Conservation (phyloP, 2,888 invertebrate genomes). For the Incurvaria masculella region DNA sequence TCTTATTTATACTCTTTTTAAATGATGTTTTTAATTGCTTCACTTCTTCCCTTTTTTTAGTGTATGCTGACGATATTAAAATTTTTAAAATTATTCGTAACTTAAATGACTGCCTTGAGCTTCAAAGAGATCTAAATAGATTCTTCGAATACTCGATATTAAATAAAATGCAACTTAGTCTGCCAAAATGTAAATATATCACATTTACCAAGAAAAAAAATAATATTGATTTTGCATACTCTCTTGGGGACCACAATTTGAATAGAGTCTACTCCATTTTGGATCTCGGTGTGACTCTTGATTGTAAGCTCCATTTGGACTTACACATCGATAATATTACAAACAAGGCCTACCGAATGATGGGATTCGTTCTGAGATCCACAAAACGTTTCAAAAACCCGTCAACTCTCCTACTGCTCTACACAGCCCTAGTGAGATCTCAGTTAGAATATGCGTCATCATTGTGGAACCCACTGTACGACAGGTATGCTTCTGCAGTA, state of each 20-base stretch:
- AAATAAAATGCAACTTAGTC: background rate
- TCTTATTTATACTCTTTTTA: slow-evolving; percentile 14
- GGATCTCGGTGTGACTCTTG: background rate
- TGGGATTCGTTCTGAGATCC: background rate
- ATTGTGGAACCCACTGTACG: no score
- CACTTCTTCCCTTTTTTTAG: background rate
- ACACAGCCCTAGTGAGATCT: no score
- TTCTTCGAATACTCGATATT: background rate
- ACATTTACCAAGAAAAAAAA: background rate
- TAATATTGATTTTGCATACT: background rate
- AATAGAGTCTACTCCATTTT: background rate
- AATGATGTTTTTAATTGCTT: slow-evolving; percentile 13
- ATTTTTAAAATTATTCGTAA: background rate
- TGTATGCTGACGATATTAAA: background rate
- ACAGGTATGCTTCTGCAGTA: no score
- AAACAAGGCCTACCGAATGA: background rate
- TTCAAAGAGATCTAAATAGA: background rate
- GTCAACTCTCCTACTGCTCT: no score
- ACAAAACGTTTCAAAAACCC: no score
- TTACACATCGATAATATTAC: background rate
- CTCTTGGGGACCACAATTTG: background rate
- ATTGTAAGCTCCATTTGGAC: background rate
- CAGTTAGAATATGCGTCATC: no score
- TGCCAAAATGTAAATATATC: background rate
- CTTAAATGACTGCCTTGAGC: background rate